Percentiles rank a stretch among this genome's conserved stretches.
These are phyloP conservation scores for Semnornis frantzii DNA, from an alignment of 2,113 vertebrate genomes.

Conservation along the genomic window DNA sequence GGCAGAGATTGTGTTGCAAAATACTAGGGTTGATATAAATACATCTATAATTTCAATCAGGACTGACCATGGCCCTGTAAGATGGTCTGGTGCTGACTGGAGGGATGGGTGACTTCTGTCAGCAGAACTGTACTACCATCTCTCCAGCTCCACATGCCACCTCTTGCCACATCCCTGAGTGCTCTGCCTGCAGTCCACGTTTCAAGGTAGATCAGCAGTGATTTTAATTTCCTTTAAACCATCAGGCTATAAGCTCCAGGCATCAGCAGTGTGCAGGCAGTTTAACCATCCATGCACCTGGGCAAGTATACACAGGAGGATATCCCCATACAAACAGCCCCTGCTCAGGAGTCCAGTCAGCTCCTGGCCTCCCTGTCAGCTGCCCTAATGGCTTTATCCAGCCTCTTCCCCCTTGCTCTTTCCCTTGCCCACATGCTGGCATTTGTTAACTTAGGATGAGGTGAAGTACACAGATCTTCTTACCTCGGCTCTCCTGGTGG, in stretches of 20 bases:
- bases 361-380: not conserved
- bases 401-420: not conserved
- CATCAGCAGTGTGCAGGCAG: not conserved
- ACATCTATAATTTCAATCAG: not conserved
- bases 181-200: not conserved
- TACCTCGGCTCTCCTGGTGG: not conserved
- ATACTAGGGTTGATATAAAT: not conserved
- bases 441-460: not conserved
- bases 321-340: not conserved
- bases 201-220: not conserved
- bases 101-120: not conserved
- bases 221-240: not conserved
- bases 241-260: not conserved
- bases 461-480: not conserved
- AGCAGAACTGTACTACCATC: not conserved
- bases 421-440: not conserved
- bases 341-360: not conserved
- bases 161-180: not conserved
- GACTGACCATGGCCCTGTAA: not conserved
- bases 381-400: not conserved
- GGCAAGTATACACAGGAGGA: not conserved
- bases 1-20: not conserved
- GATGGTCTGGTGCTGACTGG: rapidly evolving
- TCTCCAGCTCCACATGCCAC: rapidly evolving
- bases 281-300: rapidly evolving